phyloP scores from a whole-genome alignment of 2,888 invertebrate genomes.

The Ectemnius lituratus region DNA sequence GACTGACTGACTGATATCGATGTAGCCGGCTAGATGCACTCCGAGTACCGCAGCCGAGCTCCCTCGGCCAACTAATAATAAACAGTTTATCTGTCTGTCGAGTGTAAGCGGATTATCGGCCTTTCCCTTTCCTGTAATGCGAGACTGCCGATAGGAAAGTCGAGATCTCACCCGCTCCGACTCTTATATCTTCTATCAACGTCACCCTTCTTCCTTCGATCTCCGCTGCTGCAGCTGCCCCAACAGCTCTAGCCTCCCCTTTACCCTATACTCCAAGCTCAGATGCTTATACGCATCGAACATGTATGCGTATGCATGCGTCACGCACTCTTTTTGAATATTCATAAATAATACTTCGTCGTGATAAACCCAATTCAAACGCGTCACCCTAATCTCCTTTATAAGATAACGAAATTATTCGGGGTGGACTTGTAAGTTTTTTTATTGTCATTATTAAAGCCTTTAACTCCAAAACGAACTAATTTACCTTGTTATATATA shows the following conservation, averaged over 20 bases:
- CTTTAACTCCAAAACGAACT: too few species aligned
- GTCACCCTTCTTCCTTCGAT: constrained; percentile 10
- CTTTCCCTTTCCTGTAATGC: constrained; percentile 53
- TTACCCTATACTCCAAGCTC: constrained; percentile 29
- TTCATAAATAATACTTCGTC: constrained; percentile 56
- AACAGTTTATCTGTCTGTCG: constrained; percentile 70
- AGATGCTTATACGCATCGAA: too few species aligned
- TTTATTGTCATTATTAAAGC: too few species aligned
- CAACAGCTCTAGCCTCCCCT: constrained; percentile 55
- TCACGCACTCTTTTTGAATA: constrained; percentile 64
- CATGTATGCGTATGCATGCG: neutral
- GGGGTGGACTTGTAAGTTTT: too few species aligned
- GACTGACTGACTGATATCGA: constrained; percentile 61
- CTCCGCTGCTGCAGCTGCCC: constrained; percentile 32
- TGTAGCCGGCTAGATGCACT: constrained; percentile 25
- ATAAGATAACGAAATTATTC: too few species aligned
- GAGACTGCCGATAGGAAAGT: constrained; percentile 62
- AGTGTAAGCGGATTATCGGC: constrained; percentile 66
- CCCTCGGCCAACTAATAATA: constrained; percentile 65
- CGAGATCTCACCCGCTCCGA: constrained; percentile 30
- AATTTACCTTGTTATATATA: too few species aligned
- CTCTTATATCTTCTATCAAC: constrained; percentile 56
- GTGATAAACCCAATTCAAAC: neutral
- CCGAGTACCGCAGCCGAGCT: neutral
- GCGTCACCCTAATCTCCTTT: neutral